A percentile compares a stretch with the other conserved stretches of the same genome.
Evolutionary conservation across 2,797 vertebrate species (phyloP).

Genomic region (Menidia menidia): DNA sequence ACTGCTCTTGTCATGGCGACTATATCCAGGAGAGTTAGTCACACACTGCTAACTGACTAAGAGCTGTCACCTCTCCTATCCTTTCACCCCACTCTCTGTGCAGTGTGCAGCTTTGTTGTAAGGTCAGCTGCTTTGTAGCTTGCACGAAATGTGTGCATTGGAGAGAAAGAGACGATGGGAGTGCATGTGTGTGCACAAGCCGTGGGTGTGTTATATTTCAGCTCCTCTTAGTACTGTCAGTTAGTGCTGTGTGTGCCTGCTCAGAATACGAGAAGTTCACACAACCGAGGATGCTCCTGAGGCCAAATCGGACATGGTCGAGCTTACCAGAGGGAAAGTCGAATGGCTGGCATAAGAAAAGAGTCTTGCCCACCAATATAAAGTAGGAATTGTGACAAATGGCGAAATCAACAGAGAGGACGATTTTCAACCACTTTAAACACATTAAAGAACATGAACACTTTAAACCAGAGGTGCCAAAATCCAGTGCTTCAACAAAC

Average conservation of each 20-base stretch:
- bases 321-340: slow-evolving; percentile 29
- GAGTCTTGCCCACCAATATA: not conserved
- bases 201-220: slow-evolving; percentile 52
- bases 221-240: slow-evolving; percentile 57
- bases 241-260: slow-evolving; percentile 35
- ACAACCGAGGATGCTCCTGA: slow-evolving; percentile 36
- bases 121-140: slow-evolving; percentile 75
- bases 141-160: slow-evolving; percentile 54
- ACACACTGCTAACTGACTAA: slow-evolving; percentile 64
- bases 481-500: too few relatives aligned
- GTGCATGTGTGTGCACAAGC: slow-evolving; percentile 52
- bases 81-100: slow-evolving; percentile 59
- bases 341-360: not conserved
- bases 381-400: slow-evolving; percentile 10
- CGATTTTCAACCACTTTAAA: not conserved
- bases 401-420: slow-evolving; percentile 2
- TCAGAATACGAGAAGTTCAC: slow-evolving; percentile 26
- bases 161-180: slow-evolving; percentile 57
- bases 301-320: slow-evolving; percentile 22
- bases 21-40: slow-evolving; percentile 61
- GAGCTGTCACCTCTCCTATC: slow-evolving; percentile 70
- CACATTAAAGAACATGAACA: too few relatives aligned
- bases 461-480: too few relatives aligned
- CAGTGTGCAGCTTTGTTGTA: slow-evolving; percentile 65
- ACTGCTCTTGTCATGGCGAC: slow-evolving; percentile 52